phyloP scores from a whole-genome alignment of 2,113 vertebrate genomes.

The Physeter macrocephalus region DNA sequence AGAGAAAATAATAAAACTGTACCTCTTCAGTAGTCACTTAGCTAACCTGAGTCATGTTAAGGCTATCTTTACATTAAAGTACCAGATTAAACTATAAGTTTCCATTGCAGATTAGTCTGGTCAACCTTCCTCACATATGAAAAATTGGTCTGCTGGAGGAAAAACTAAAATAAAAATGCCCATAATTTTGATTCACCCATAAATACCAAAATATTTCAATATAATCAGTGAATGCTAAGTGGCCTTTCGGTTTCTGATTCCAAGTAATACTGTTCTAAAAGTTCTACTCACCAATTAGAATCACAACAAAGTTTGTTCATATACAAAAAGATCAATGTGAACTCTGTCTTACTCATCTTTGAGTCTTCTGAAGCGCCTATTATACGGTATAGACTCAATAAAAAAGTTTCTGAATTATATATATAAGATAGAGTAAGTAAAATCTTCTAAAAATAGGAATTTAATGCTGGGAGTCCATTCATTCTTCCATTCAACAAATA shows the following conservation, averaged over 20 bases:
- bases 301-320: neutral
- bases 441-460: neutral
- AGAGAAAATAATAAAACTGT: neutral
- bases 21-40: neutral
- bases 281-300: neutral
- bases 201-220: neutral
- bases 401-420: neutral
- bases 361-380: neutral
- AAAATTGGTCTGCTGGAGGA: neutral
- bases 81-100: neutral
- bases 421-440: neutral
- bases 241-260: neutral
- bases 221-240: neutral
- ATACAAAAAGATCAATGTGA: neutral
- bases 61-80: neutral
- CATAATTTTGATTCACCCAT: neutral
- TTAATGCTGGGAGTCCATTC: neutral
- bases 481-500: neutral
- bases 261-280: neutral
- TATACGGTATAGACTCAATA: neutral
- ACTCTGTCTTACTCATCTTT: neutral
- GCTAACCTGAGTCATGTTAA: neutral
- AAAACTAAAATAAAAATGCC: neutral
- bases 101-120: neutral
- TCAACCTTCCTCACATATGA: neutral